These are phyloP conservation scores for Vandiemenella viatica DNA, from an alignment of 2,888 invertebrate species.

Conservation along the genomic window DNA sequence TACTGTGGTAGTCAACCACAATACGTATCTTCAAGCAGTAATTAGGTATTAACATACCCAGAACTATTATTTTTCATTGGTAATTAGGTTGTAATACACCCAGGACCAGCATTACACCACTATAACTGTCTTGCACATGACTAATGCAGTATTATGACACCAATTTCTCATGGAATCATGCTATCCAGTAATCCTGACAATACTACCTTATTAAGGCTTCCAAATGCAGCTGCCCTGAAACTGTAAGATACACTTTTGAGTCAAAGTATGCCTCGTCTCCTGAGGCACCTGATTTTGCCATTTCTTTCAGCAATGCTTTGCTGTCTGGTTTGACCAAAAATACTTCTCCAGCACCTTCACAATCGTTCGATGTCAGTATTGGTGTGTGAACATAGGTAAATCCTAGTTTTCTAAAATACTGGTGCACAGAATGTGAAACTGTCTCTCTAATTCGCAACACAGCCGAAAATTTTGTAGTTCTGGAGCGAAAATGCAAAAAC, in stretches of 20 bases:
- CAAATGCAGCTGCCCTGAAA: slow-evolving; percentile 90
- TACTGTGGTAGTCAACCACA: too few species aligned
- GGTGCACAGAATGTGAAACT: slow-evolving; percentile 52
- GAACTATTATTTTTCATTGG: too few species aligned
- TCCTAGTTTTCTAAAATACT: slow-evolving; percentile 49
- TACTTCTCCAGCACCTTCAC: slow-evolving; percentile 93
- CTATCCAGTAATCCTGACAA: too few species aligned
- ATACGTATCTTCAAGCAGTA: too few species aligned
- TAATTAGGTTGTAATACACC: too few species aligned
- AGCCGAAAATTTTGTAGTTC: slow-evolving; percentile 57
- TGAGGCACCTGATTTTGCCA: slow-evolving; percentile 42
- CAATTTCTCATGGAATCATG: too few species aligned
- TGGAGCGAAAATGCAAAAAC: slow-evolving; percentile 62
- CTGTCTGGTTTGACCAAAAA: slow-evolving; percentile 61
- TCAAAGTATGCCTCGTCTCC: slow-evolving; percentile 63
- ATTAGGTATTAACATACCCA: too few species aligned
- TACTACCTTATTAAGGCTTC: slow-evolving; percentile 50
- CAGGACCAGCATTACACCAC: too few species aligned
- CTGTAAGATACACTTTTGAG: slow-evolving; percentile 68
- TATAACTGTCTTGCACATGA: too few species aligned
- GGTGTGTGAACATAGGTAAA: slow-evolving; percentile 77
- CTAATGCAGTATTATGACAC: too few species aligned
- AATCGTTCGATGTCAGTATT: slow-evolving; percentile 82
- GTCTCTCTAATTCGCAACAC: slow-evolving; percentile 60
- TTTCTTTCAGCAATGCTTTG: slow-evolving; percentile 41